Base-by-base conservation (phyloP, 2,797 vertebrate species). In the Hipposideros larvatus region DNA sequence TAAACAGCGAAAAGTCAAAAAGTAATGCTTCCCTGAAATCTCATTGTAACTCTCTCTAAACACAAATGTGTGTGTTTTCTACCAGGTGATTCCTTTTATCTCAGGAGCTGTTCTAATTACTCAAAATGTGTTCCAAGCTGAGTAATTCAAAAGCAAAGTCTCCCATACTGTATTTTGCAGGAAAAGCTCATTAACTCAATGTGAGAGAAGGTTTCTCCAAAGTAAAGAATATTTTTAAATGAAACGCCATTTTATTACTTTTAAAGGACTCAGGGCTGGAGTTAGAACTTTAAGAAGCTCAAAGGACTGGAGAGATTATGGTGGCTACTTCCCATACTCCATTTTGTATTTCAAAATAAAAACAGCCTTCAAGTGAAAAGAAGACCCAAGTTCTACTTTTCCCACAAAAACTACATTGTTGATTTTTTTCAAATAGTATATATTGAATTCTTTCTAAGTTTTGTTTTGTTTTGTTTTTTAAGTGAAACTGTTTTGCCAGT, bases 201-300 rank as follows among this genome's bases (percentile, higher is more conserved):
- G 15, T 77, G n/a, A 89, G 31, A 21, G 77, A 86, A 89, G 37
- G 2, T 59, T 96, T 90, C 70, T 85, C 83, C 63, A 73, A 89
- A 93, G 68, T 77, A 73, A 89, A 93, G 68, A 73, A 78, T 79
- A 65, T 57, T 93, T 94, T 97, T 55, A 87, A 91, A 93, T 96
- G 85, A 96, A 97, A 97, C 28, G 57, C 61, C 11, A 18, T 94
- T 96, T 97, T 90, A 77, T 93, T 92, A 73, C 41, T 94, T 96
- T 96, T 71, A 96, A 94, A 92, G 55, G 55, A 90, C 75, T 11
- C 61, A 65, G 51, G 11, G 46, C 48, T 87, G 46, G 70, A 95
- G 71, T 88, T 75, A 79, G 73, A 83, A 83, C 55, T 87, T 90
- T 7, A 87, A 68, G 46, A 91, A 14, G 4, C 53, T 94, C 84